Percentiles rank a stretch among this genome's conserved stretches.
Evolutionary conservation across 2,888 invertebrate species (phyloP).

Genomic region (Poecilobothrus nobilitatus): DNA sequence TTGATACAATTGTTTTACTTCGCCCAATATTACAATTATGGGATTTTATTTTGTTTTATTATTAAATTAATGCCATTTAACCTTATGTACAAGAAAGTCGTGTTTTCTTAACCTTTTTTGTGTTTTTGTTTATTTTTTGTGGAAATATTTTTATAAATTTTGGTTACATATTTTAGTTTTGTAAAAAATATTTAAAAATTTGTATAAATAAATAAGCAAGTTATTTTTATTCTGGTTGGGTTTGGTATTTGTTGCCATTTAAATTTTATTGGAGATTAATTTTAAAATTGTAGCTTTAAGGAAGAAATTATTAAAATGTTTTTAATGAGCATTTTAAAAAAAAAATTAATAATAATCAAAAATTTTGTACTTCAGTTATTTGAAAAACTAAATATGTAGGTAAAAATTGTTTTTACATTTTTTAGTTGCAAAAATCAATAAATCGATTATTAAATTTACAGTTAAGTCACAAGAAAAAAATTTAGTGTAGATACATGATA

Average conservation of each 20-base stretch:
- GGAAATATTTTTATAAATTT: not conserved
- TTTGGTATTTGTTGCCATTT: not conserved
- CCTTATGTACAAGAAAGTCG: slow-evolving; percentile 1
- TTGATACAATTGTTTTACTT: slow-evolving; percentile 1
- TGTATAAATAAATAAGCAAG: not conserved
- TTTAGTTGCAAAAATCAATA: too few relatives aligned
- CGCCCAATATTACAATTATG: not conserved
- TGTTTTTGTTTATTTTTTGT: not conserved
- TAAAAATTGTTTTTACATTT: too few relatives aligned
- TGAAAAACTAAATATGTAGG: too few relatives aligned
- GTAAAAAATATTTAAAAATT: not conserved
- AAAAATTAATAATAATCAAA: too few relatives aligned
- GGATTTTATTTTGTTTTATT: not conserved
- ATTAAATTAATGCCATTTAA: slow-evolving; percentile 1
- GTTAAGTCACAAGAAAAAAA: too few relatives aligned
- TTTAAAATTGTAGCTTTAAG: not conserved
- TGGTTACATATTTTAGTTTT: not conserved
- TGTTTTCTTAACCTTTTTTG: not conserved
- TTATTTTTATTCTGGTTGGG: not conserved
- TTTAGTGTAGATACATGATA: too few relatives aligned
- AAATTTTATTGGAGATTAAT: not conserved
- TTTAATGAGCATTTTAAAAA: not conserved
- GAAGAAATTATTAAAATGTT: not conserved
- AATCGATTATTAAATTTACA: too few relatives aligned
- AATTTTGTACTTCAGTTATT: too few relatives aligned